These are phyloP conservation scores for Kryptopterus vitreolus DNA, from an alignment of 2,797 vertebrate species.

Conservation along the genomic window DNA sequence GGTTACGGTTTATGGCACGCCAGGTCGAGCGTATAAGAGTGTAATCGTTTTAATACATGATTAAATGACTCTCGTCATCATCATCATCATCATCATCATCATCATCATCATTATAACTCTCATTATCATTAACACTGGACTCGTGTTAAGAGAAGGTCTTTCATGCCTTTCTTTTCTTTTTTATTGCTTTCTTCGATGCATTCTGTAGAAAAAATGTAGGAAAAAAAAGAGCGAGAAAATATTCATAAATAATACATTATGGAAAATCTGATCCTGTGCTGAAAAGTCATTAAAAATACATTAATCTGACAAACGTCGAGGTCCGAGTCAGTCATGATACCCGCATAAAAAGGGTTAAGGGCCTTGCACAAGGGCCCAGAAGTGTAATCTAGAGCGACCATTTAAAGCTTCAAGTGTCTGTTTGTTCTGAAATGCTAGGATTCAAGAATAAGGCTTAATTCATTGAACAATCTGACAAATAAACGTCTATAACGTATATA, in stretches of 20 bases:
- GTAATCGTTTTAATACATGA: background rate
- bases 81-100: background rate
- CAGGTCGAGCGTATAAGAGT: background rate
- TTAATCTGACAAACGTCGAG: too few species aligned
- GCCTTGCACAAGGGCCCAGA: too few species aligned
- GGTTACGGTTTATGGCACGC: background rate
- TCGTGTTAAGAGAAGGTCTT: background rate
- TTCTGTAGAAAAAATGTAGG: background rate
- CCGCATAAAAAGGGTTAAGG: too few species aligned
- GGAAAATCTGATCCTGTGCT: background rate
- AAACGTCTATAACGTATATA: too few species aligned
- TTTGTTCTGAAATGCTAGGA: too few species aligned
- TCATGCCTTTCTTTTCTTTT: background rate
- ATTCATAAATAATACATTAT: background rate
- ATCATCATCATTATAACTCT: background rate
- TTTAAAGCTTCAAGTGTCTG: too few species aligned
- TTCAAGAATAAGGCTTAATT: too few species aligned
- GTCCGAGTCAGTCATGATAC: too few species aligned
- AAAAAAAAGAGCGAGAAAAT: background rate
- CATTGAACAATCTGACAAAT: too few species aligned
- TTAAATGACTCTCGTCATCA: background rate
- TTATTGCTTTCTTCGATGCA: background rate
- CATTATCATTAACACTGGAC: constrained; percentile 19
- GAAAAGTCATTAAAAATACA: too few species aligned
- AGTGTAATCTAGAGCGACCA: too few species aligned